A percentile compares a stretch with the other conserved stretches of the same genome.
phyloP scores from a whole-genome alignment of 2,888 invertebrate genomes.

The Craniophora ligustri region DNA sequence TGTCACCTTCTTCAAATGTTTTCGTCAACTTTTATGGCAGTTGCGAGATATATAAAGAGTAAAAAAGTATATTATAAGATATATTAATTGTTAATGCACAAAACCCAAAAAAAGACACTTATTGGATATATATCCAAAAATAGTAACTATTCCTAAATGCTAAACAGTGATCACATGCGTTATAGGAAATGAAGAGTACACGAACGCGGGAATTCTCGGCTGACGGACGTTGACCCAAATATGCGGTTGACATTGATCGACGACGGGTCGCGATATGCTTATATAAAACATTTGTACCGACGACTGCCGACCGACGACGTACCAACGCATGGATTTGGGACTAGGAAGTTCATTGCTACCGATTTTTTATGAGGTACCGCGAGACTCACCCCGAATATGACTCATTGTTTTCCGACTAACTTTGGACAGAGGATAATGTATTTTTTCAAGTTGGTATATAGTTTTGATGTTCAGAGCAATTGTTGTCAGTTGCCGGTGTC shows the following conservation, averaged over 20 bases:
- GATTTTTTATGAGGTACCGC: slow-evolving; percentile 73
- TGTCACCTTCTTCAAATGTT: neutral
- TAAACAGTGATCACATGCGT: slow-evolving; percentile 63
- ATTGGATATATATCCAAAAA: neutral
- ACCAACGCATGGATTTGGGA: slow-evolving; percentile 72
- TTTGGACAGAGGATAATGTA: slow-evolving; percentile 22
- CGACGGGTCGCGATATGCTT: slow-evolving; percentile 81
- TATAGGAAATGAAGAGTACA: slow-evolving; percentile 79
- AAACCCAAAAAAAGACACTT: too few relatives aligned
- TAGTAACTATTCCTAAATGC: slow-evolving; percentile 4
- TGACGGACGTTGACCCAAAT: slow-evolving; percentile 86
- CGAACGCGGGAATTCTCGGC: slow-evolving; percentile 79
- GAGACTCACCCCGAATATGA: slow-evolving; percentile 71
- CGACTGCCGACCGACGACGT: slow-evolving; percentile 45
- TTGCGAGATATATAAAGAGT: slow-evolving; percentile 1
- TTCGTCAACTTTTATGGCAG: neutral
- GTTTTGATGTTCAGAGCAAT: slow-evolving; percentile 5
- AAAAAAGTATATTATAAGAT: neutral
- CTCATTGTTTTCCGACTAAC: slow-evolving; percentile 63
- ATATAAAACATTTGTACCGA: slow-evolving; percentile 75
- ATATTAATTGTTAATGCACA: neutral
- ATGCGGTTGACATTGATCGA: slow-evolving; percentile 88
- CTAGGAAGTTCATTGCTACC: slow-evolving; percentile 82
- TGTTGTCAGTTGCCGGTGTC: slow-evolving; percentile 2
- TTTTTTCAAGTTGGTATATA: slow-evolving; percentile 8